phyloP scores from a whole-genome alignment of 2,797 vertebrate species.

The Hoplostethus mediterraneus region DNA sequence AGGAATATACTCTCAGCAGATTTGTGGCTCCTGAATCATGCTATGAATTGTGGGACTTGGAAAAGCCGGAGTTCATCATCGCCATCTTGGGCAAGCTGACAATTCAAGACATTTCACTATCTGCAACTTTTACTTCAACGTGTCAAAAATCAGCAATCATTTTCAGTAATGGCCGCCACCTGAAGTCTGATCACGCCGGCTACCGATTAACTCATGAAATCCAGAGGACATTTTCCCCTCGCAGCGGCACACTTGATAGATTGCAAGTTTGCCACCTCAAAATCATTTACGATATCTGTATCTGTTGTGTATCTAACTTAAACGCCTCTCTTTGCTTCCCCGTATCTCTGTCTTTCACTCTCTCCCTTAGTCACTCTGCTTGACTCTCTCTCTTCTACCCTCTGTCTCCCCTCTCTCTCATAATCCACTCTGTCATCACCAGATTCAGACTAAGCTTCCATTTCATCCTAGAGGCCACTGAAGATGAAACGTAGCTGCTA shows the following conservation, averaged over 20 bases:
- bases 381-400: background rate
- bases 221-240: background rate
- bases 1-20: background rate
- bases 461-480: slow-evolving; percentile 57
- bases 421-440: slow-evolving; percentile 62
- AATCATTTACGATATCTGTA: slow-evolving; percentile 20
- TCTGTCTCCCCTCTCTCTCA: slow-evolving; percentile 25
- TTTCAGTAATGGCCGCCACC: background rate
- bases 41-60: background rate
- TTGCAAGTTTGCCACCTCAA: slow-evolving; percentile 3
- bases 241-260: background rate
- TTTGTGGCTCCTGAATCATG: background rate
- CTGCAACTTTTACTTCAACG: background rate
- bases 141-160: background rate
- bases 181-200: background rate
- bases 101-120: background rate
- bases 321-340: background rate
- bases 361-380: background rate
- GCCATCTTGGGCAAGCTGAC: slow-evolving; percentile 20
- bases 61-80: slow-evolving; percentile 5
- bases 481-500: slow-evolving; percentile 61
- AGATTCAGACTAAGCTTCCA: slow-evolving; percentile 54
- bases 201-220: background rate
- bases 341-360: slow-evolving; percentile 5
- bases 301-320: slow-evolving; percentile 9